Conservation (phyloP, 2,113 vertebrate species). For the Mobula birostris region DNA sequence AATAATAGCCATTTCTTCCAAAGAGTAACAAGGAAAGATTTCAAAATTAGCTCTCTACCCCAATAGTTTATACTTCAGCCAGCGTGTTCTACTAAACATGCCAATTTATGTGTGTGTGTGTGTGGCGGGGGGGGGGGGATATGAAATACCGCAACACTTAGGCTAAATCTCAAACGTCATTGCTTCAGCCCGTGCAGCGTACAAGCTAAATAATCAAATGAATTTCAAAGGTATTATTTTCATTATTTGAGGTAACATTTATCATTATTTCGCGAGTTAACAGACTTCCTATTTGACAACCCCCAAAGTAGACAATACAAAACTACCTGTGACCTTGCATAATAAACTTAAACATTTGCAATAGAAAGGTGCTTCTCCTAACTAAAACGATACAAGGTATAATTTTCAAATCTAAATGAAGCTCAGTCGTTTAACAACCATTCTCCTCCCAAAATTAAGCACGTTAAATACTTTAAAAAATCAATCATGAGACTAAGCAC, state of each 20-base stretch:
- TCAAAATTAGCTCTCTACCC: background rate
- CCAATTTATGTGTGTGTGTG: too few species aligned
- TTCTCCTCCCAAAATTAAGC: background rate
- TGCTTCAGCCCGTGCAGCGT: too few species aligned
- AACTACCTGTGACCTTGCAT: background rate
- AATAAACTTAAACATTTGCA: background rate
- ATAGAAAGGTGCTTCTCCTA: background rate
- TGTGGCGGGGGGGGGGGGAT: too few species aligned
- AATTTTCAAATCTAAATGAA: slow-evolving; percentile 5
- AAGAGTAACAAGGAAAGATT: background rate
- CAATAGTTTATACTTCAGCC: too few species aligned
- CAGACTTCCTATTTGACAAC: background rate
- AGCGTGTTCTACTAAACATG: background rate
- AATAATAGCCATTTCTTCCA: too few species aligned
- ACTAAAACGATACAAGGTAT: background rate
- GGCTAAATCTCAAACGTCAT: background rate
- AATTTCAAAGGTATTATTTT: background rate
- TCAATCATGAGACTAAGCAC: background rate
- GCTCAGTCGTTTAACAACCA: background rate
- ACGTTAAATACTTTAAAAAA: background rate
- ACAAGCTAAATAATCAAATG: background rate
- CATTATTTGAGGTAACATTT: background rate
- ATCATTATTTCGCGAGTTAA: background rate
- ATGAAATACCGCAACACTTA: background rate
- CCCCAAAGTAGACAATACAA: background rate